Evolutionary conservation across 2,797 vertebrate genomes (phyloP).

Genomic region (Megaceryle alcyon): DNA sequence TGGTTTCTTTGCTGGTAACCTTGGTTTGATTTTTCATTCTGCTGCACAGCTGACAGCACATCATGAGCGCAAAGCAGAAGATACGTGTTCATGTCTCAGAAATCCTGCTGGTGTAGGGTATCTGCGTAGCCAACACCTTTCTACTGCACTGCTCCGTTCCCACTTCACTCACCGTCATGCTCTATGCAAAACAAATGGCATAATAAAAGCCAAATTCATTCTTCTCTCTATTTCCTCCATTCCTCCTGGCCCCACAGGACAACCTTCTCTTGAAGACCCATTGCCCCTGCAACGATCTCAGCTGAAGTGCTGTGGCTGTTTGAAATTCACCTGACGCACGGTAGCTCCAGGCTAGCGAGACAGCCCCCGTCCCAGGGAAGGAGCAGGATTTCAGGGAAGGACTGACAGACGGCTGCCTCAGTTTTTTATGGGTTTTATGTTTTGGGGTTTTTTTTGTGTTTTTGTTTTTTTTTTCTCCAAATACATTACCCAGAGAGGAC

Average conservation of each 20-base stretch:
- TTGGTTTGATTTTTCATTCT: background rate
- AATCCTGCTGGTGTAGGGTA: background rate
- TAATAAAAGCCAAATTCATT: background rate
- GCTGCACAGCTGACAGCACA: background rate
- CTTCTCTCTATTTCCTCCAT: background rate
- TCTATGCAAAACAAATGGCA: background rate
- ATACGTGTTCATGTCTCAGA: background rate
- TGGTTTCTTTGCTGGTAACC: background rate
- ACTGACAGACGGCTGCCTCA: background rate
- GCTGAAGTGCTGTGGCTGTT: background rate
- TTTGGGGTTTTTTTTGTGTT: too few species aligned
- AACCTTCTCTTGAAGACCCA: background rate
- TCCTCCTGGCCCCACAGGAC: background rate
- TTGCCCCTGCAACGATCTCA: background rate
- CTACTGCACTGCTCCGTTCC: background rate
- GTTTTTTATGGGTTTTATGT: too few species aligned
- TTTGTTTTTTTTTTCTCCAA: background rate
- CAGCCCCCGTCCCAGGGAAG: background rate
- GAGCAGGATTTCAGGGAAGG: background rate
- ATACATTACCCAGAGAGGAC: background rate
- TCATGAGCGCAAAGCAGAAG: background rate
- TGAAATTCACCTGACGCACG: background rate
- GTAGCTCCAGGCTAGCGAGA: background rate
- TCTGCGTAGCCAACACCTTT: background rate
- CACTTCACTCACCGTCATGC: background rate